These are phyloP conservation scores for Erebia aethiops DNA, from an alignment of 2,888 invertebrate genomes.

Conservation along the genomic window DNA sequence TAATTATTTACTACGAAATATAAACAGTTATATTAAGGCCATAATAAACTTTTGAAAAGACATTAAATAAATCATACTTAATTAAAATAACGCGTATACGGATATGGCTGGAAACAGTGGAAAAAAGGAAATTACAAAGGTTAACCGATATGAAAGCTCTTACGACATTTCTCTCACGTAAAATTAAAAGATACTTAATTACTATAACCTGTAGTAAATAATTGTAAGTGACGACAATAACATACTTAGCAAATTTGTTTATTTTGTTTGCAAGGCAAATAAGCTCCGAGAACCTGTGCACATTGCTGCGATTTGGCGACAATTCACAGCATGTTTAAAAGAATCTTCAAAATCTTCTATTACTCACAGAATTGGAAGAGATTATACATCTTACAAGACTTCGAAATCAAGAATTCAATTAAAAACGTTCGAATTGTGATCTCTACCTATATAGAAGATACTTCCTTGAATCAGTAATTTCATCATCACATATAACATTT, in stretches of 20 bases:
- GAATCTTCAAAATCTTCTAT: no score
- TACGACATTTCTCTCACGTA: conserved; percentile 20
- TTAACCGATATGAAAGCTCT: conserved; percentile 35
- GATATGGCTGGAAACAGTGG: conserved; percentile 43
- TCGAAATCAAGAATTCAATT: neutral
- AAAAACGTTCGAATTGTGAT: conserved; percentile 18
- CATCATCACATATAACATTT: conserved; percentile 21
- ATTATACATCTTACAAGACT: neutral
- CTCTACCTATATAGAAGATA: conserved; percentile 26
- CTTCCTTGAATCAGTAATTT: conserved; percentile 35
- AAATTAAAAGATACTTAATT: conserved; percentile 16
- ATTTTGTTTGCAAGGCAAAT: neutral
- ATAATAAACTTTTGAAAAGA: conserved; percentile 16
- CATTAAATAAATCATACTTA: conserved; percentile 32
- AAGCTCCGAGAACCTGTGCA: neutral
- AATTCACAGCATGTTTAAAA: neutral
- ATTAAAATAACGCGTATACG: conserved; percentile 48
- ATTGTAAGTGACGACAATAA: neutral
- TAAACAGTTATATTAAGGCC: conserved; percentile 9
- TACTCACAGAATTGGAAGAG: no score
- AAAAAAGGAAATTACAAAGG: conserved; percentile 44
- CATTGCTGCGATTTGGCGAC: neutral
- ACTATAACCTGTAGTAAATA: neutral
- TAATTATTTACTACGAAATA: conserved; percentile 12
- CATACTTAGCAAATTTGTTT: no score